Conservation (phyloP, 2,113 vertebrate species). For the Macquaria australasica region DNA sequence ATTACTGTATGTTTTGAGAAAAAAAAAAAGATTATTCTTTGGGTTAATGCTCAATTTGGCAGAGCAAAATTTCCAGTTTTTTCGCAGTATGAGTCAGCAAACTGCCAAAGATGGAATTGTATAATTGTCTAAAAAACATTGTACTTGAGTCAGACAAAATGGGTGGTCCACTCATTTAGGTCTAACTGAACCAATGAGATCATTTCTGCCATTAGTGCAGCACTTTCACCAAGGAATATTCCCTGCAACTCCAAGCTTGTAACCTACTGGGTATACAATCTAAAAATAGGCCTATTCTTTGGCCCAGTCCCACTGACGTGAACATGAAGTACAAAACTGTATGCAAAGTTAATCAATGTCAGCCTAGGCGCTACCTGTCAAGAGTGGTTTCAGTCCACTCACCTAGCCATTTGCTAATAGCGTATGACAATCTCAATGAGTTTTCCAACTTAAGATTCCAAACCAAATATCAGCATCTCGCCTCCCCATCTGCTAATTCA, state of each 20-base stretch:
- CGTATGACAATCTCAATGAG: constrained; percentile 67
- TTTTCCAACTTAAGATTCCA: constrained; percentile 65
- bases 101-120: background rate
- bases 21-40: background rate
- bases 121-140: background rate
- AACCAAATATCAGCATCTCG: constrained; percentile 56
- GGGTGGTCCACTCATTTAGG: background rate
- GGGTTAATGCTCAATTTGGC: too few relatives aligned
- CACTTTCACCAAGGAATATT: background rate
- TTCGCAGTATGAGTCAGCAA: background rate
- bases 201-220: background rate
- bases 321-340: constrained; percentile 33
- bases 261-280: background rate
- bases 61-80: too few relatives aligned
- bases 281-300: constrained; percentile 37
- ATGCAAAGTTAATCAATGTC: constrained; percentile 48
- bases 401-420: constrained; percentile 50
- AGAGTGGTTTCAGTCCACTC: constrained; percentile 48
- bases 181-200: background rate
- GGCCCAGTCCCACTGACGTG: background rate
- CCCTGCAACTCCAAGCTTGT: background rate
- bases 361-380: constrained; percentile 48
- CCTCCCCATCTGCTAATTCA: constrained; percentile 50
- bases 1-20: background rate
- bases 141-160: background rate